phyloP scores from a whole-genome alignment of 2,888 invertebrate genomes.

The Colostygia pectinataria region DNA sequence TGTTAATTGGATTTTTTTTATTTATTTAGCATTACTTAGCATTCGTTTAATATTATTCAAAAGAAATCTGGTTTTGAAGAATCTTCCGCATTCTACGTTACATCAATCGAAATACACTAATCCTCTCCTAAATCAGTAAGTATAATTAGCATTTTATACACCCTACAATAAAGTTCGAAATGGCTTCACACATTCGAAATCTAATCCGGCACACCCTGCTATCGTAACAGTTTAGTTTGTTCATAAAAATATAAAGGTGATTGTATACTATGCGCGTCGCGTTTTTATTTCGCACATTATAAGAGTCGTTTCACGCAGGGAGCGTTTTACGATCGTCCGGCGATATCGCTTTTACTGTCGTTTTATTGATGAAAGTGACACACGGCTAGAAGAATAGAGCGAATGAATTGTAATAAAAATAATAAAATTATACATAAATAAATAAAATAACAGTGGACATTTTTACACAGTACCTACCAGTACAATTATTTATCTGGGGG shows the following conservation, averaged over 20 bases:
- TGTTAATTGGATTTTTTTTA: too few species aligned
- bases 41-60: too few species aligned
- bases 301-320: slow-evolving; percentile 50
- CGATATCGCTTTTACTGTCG: slow-evolving; percentile 56
- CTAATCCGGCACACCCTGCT: slow-evolving; percentile 30
- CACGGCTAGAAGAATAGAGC: slow-evolving; percentile 33
- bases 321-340: slow-evolving; percentile 59
- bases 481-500: too few species aligned
- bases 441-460: too few species aligned
- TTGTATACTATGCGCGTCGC: slow-evolving; percentile 49
- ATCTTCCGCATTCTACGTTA: too few species aligned
- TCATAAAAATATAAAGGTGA: slow-evolving; percentile 61
- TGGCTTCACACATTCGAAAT: slow-evolving; percentile 8
- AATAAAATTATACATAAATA: too few species aligned
- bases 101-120: too few species aligned
- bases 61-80: too few species aligned
- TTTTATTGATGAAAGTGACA: slow-evolving; percentile 59
- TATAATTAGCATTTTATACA: background rate
- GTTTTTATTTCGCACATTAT: slow-evolving; percentile 71
- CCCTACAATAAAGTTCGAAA: slow-evolving; percentile 8
- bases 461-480: too few species aligned
- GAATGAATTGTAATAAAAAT: background rate
- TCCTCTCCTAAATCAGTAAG: too few species aligned
- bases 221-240: slow-evolving; percentile 45
- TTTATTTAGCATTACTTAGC: too few species aligned